Evolutionary conservation across 2,113 vertebrate genomes (phyloP), one percentile per base, ranked within the genome.

Genomic region (Morphnarchus princeps): DNA sequence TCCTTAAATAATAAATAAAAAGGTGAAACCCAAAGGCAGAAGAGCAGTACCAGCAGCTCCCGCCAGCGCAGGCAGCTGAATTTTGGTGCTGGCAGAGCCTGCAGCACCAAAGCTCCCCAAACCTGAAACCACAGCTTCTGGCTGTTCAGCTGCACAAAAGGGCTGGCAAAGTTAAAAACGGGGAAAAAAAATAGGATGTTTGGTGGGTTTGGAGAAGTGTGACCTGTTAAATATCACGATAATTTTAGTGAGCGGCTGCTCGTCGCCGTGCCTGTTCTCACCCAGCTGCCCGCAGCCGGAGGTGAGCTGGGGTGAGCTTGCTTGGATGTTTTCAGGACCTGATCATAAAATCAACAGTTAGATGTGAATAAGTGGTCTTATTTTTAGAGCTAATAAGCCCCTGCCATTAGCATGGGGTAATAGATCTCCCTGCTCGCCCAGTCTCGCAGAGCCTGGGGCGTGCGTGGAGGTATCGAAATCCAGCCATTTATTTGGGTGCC

Each of bases 241-340:
- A 20, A 24, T n/a, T 42, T 34, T 38, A 63, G 63, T 0, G 9
- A 42, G 73, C 1, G 5, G 55, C n/a, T 47, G 40, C 81, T 66
- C 10, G 1, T 50, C 4, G 1, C 4, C 0, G 1, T 47, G 57
- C 36, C n/a, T 3, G 7, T 29, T 62, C 42, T 43, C 38, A 12
- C 24, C 17, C 58, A 36, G 54, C 72, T 73, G n/a, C 61, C 82
- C 2, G 0, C 61, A 36, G 80, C 36, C 0, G 0, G 31, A 15
- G 36, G 13, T 1, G n/a, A 66, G 70, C 52, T 55, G 1, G 1
- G 87, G 38, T 25, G 62, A 61, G 50, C 55, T 67, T 3, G 19
- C 81, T 54, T 9, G 62, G 50, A 10, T 5, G 10, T 31, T 82
- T 63, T 49, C 76, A 52, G 58, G 72, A 16, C 34, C 61, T 43